A percentile compares a stretch with the other conserved stretches of the same genome.
Conservation (phyloP, 2,113 vertebrate species). For the Pseudopipra pipra region DNA sequence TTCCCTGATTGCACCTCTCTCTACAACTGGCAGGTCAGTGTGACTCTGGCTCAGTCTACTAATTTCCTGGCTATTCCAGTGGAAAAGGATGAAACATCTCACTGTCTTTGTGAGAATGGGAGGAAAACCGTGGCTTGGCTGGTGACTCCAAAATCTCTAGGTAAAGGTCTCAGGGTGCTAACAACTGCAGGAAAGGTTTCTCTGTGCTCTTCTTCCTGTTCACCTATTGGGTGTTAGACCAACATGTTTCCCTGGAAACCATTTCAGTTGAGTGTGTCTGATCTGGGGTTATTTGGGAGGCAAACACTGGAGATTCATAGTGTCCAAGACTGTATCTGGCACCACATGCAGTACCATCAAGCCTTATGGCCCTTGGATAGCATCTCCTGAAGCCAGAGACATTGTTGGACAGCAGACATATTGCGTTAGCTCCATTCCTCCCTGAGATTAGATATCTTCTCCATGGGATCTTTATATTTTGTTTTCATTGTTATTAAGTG, state of each 20-base stretch:
- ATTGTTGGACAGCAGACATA: background rate
- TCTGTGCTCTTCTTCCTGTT: background rate
- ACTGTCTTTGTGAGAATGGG: constrained; percentile 68
- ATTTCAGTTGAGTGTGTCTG: background rate
- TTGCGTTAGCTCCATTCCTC: background rate
- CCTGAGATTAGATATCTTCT: background rate
- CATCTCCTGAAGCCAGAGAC: background rate
- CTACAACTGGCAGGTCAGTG: constrained; percentile 50
- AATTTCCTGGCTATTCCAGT: constrained; percentile 33
- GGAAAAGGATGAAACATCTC: constrained; percentile 24
- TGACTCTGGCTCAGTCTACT: constrained; percentile 53
- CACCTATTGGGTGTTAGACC: background rate
- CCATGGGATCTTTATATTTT: background rate
- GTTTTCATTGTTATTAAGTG: background rate
- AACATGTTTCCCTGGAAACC: background rate
- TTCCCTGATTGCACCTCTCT: background rate
- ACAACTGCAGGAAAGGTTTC: background rate
- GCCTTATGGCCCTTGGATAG: background rate
- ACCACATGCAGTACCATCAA: background rate
- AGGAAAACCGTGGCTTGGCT: constrained; percentile 71
- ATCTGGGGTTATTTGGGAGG: background rate
- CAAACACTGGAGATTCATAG: background rate
- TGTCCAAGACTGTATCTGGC: background rate
- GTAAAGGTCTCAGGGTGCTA: constrained; percentile 40
- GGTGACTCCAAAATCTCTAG: constrained; percentile 70